A percentile compares a stretch with the other conserved stretches of the same genome.
These are phyloP conservation scores for Masticophis lateralis DNA, from an alignment of 2,797 vertebrate genomes.

Conservation along the genomic window DNA sequence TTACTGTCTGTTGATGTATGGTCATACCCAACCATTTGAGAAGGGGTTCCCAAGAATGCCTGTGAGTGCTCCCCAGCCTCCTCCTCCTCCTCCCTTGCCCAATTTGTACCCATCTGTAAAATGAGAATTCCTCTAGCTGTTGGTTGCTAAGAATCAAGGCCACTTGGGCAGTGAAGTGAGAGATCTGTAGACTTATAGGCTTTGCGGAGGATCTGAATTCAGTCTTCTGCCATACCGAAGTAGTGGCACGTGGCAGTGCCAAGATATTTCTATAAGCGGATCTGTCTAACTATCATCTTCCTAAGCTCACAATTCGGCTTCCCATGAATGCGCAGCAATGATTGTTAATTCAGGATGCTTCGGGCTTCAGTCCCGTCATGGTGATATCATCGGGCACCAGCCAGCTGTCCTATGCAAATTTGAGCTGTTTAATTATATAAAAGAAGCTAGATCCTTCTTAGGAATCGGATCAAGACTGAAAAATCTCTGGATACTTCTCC, in stretches of 20 bases:
- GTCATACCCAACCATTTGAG: background rate
- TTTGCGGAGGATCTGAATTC: background rate
- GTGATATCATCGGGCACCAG: background rate
- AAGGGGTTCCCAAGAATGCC: background rate
- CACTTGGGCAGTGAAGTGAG: background rate
- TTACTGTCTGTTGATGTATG: background rate
- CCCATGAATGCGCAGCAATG: background rate
- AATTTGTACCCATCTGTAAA: background rate
- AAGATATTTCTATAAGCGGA: background rate
- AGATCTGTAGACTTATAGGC: background rate
- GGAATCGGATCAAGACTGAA: background rate
- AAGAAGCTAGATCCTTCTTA: background rate
- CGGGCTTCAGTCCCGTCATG: background rate
- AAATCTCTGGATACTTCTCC: background rate
- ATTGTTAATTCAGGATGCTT: background rate
- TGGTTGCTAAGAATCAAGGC: background rate
- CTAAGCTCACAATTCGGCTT: background rate
- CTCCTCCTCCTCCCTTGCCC: background rate
- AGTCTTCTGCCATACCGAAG: background rate
- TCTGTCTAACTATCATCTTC: background rate
- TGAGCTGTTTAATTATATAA: background rate
- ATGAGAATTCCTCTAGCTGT: background rate
- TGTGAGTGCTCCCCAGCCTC: background rate
- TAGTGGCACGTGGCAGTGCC: background rate
- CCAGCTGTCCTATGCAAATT: background rate